These are phyloP conservation scores for Ranitomeya imitator DNA, from an alignment of 2,113 vertebrate genomes.

Conservation along the genomic window DNA sequence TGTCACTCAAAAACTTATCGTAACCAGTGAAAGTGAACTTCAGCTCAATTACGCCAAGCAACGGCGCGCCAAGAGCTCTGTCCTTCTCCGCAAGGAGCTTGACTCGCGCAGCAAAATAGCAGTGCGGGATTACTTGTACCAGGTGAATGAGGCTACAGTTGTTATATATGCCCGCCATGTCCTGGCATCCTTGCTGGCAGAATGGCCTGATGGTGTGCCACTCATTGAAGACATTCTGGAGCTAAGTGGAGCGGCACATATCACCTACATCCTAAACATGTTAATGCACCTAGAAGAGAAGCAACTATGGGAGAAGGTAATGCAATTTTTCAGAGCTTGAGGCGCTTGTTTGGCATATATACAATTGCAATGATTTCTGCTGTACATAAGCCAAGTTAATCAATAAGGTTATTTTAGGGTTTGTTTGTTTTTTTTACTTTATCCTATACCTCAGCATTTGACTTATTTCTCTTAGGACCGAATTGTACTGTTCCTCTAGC, in stretches of 20 bases:
- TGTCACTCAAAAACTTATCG: conserved; percentile 92
- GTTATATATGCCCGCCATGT: conserved; percentile 93
- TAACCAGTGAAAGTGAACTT: conserved; percentile 89
- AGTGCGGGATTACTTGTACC: conserved; percentile 88
- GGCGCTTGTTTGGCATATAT: too few relatives aligned
- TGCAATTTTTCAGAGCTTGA: not conserved
- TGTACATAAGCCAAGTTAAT: too few relatives aligned
- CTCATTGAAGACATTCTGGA: conserved; percentile 90
- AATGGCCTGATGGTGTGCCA: conserved; percentile 83
- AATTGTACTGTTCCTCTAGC: too few relatives aligned
- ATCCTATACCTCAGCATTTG: too few relatives aligned
- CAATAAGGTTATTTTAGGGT: too few relatives aligned
- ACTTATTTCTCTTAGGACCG: too few relatives aligned
- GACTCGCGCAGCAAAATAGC: conserved; percentile 88
- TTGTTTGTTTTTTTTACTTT: too few relatives aligned
- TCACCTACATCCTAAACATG: conserved; percentile 98
- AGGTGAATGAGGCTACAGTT: conserved; percentile 92
- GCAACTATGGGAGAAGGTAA: conserved; percentile 92
- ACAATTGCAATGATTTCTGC: too few relatives aligned
- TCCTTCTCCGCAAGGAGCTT: conserved; percentile 92
- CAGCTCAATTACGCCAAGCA: conserved; percentile 96
- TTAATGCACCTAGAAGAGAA: conserved; percentile 97
- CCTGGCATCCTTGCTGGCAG: conserved; percentile 84
- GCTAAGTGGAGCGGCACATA: conserved; percentile 90
- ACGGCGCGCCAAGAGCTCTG: conserved; percentile 89